Base-by-base conservation (phyloP, 2,888 invertebrate genomes). In the Phoenoteleia sp. region DNA sequence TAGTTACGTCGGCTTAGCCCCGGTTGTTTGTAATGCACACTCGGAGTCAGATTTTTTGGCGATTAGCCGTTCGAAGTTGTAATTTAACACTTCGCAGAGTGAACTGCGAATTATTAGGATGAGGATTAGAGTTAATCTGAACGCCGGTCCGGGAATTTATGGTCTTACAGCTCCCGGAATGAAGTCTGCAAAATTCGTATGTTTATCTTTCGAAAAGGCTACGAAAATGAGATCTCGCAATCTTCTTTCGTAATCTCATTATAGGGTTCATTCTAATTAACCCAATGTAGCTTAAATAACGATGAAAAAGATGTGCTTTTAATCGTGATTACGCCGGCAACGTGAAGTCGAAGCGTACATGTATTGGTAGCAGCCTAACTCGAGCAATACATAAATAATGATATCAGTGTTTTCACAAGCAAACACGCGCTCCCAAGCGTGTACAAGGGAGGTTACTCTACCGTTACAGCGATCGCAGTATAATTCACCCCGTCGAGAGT, bases 381-480 rank as follows among this genome's bases (percentile, higher is more conserved):
- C 89, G 89, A 81, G 88, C 90, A 91, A 92, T 92, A 91, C 93
- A 92, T 92, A 92, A 93, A 92, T 92, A 92, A 92, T 91, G 91
- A 91, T 91, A 91, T 92, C 91, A 91, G 90, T 92, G 91, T 92
- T 92, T 92, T 92, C 90, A 86, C 91, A 91, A 91, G 91, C 90
- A 90, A 89, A 90, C 89, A 88, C 71, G 77, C 81, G 88, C 86
- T 88, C 77, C 86, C 76, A 72, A 88, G 87, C 90, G 89, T 89
- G 88, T 89, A 89, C 86, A 87, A 89, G 90, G 89, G 89, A 89
- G 90, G 90, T 91, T 91, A 91, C 90, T 91, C 89, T 90, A 86
- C 72, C 86, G 84, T 86, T 84, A 85, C 84, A 84, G 83, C 81
- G 82, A 84, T 84, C 84, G 86, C 83, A 81, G 86, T 88, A 86